A percentile compares a stretch with the other conserved stretches of the same genome.
phyloP scores from a whole-genome alignment of 1,140 invertebrate genomes.

The Eumaeus atala region DNA sequence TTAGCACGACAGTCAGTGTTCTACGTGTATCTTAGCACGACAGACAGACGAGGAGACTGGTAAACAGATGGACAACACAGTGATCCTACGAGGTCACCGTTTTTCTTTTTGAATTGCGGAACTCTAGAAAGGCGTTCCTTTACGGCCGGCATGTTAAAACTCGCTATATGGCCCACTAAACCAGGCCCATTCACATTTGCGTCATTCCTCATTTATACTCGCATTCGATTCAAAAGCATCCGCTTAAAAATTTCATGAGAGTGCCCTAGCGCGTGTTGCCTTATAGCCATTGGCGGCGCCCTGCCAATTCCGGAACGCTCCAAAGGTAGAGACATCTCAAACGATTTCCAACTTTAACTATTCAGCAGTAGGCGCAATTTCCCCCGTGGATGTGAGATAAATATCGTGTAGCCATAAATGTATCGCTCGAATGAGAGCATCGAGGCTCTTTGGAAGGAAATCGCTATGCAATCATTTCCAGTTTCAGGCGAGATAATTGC shows the following conservation, averaged over 20 bases:
- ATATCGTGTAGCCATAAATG: neutral
- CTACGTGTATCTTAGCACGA: too few species aligned
- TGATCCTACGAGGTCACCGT: too few species aligned
- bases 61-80: too few species aligned
- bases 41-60: too few species aligned
- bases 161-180: neutral
- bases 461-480: constrained; percentile 10
- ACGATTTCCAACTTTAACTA: neutral
- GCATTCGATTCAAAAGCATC: neutral
- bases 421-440: constrained; percentile 8
- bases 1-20: too few species aligned
- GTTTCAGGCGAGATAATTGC: constrained; percentile 4
- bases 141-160: too few species aligned
- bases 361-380: neutral
- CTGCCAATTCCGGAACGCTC: neutral
- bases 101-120: too few species aligned
- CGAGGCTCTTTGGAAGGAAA: constrained; percentile 10
- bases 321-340: neutral
- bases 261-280: neutral
- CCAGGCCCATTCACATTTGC: neutral
- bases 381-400: neutral
- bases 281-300: neutral
- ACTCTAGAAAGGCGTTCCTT: too few species aligned
- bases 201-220: neutral
- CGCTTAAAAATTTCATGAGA: constrained; percentile 7